These are phyloP conservation scores for Dipus sagitta DNA, from an alignment of 2,797 vertebrate species.

Conservation along the genomic window DNA sequence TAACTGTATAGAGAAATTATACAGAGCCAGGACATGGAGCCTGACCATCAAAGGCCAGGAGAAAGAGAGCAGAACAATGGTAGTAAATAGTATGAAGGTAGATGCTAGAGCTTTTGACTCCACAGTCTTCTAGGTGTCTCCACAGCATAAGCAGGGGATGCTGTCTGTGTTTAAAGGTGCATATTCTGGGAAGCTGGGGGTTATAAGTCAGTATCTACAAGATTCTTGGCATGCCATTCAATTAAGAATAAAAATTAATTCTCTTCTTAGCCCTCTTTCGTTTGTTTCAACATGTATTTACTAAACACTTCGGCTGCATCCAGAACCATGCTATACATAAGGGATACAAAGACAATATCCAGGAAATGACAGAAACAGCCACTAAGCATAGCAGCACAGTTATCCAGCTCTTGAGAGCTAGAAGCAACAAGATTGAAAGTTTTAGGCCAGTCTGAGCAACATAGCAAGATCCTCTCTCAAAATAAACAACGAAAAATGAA, in stretches of 20 bases:
- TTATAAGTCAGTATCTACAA: background rate
- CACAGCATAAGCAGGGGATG: background rate
- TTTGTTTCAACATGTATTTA: background rate
- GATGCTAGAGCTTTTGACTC: background rate
- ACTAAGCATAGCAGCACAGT: no score
- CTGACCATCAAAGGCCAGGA: background rate
- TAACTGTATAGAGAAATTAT: background rate
- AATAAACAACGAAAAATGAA: background rate
- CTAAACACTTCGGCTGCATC: background rate
- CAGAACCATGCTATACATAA: background rate
- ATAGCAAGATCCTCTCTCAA: background rate
- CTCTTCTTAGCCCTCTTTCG: background rate
- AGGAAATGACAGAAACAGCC: background rate
- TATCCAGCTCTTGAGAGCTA: no score
- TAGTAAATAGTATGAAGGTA: background rate
- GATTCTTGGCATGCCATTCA: background rate
- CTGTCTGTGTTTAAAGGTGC: background rate
- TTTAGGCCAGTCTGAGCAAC: background rate
- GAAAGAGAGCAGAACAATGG: background rate
- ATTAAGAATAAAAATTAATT: background rate
- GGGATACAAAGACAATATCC: background rate
- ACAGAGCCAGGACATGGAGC: background rate
- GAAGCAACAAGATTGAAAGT: background rate
- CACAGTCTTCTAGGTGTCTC: background rate
- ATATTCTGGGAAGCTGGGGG: background rate